Percentiles rank a stretch among this genome's conserved stretches.
These are phyloP conservation scores for Cephus pygmeus DNA, from an alignment of 2,888 invertebrate genomes.

Conservation along the genomic window DNA sequence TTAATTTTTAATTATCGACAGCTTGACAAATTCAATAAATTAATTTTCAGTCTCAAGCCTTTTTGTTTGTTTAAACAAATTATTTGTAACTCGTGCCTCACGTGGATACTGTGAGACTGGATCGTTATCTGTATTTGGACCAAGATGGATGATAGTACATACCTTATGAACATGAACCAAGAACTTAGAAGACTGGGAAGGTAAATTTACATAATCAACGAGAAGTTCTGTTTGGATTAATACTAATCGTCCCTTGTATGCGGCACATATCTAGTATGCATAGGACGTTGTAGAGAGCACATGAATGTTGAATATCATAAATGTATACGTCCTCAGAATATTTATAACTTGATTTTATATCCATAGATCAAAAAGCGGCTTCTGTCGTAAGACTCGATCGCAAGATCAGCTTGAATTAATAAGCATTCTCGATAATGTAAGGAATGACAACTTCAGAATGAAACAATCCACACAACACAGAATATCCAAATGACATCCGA, in stretches of 20 bases:
- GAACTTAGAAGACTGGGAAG: background rate
- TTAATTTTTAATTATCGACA: no score
- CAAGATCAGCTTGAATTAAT: background rate
- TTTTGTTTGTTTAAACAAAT: background rate
- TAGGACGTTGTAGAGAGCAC: background rate
- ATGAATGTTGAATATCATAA: background rate
- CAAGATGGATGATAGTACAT: background rate
- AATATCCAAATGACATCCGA: no score
- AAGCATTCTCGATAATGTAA: background rate
- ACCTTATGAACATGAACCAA: background rate
- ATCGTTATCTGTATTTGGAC: background rate
- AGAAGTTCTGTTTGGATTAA: constrained; percentile 18
- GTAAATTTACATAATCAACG: constrained; percentile 15
- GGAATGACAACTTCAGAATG: background rate
- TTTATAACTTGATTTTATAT: background rate
- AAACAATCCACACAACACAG: no score
- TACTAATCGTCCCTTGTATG: constrained; percentile 14
- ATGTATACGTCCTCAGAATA: background rate
- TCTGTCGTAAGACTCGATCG: background rate
- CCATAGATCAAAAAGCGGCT: background rate
- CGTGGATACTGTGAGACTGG: background rate
- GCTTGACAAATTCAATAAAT: background rate
- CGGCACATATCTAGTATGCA: constrained; percentile 10
- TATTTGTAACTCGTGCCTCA: no score
- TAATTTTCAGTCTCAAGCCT: background rate